Percentiles rank a stretch among this genome's conserved stretches.
phyloP scores from a whole-genome alignment of 2,113 vertebrate species.

The Coreoperca whiteheadi region DNA sequence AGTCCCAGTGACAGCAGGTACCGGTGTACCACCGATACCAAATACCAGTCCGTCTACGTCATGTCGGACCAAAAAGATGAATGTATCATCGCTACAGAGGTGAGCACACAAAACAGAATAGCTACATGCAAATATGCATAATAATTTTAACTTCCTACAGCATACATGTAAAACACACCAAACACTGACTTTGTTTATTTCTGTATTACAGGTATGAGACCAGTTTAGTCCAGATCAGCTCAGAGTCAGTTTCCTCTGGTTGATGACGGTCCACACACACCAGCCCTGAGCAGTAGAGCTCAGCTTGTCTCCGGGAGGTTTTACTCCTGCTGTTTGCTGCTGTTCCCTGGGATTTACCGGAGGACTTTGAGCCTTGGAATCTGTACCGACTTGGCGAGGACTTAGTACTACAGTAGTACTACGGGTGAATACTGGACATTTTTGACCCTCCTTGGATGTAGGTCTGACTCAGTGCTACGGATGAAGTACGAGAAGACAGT shows the following conservation, averaged over 20 bases:
- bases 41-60: constrained; percentile 99
- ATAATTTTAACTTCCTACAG: not conserved
- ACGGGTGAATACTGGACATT: constrained; percentile 59
- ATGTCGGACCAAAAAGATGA: constrained; percentile 98
- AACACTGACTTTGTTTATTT: constrained; percentile 11
- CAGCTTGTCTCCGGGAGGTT: constrained; percentile 90
- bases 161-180: not conserved
- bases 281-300: constrained; percentile 87
- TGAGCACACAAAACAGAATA: constrained; percentile 80
- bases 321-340: constrained; percentile 97
- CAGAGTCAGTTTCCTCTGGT: constrained; percentile 50
- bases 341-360: constrained; percentile 86
- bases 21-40: constrained; percentile 84
- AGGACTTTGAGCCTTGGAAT: constrained; percentile 73
- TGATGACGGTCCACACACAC: constrained; percentile 67
- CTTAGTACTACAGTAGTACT: constrained; percentile 70
- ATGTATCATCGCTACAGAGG: constrained; percentile 99
- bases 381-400: constrained; percentile 53
- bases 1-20: constrained; percentile 66
- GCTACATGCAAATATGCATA: not conserved
- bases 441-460: constrained; percentile 54
- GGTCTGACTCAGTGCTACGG: constrained; percentile 55
- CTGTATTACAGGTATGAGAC: constrained; percentile 89
- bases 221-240: constrained; percentile 50
- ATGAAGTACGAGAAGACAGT: constrained; percentile 50